phyloP scores from a whole-genome alignment of 2,888 invertebrate species.

The Drosophila limbata region DNA sequence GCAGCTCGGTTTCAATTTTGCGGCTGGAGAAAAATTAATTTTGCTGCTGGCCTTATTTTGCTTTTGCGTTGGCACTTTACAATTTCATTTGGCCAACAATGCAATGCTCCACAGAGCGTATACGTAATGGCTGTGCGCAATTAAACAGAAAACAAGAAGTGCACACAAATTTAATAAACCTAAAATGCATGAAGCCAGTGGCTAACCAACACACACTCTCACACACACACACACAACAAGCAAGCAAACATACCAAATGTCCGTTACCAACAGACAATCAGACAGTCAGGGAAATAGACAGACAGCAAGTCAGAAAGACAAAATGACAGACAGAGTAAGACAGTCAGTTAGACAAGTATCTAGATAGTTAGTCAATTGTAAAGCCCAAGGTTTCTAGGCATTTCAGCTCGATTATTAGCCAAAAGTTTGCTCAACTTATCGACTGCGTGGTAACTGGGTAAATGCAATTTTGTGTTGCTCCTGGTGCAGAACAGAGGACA shows the following conservation, averaged over 20 bases:
- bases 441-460: constrained; percentile 35
- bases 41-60: constrained; percentile 52
- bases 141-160: constrained; percentile 59
- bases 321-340: neutral
- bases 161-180: constrained; percentile 67
- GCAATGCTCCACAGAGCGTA: constrained; percentile 59
- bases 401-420: constrained; percentile 39
- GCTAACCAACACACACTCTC: constrained; percentile 40
- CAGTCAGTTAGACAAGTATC: constrained; percentile 19
- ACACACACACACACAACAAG: constrained; percentile 9
- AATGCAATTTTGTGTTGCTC: constrained; percentile 41
- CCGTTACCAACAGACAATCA: constrained; percentile 12
- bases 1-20: constrained; percentile 77
- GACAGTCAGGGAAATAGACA: constrained; percentile 5
- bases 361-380: constrained; percentile 52
- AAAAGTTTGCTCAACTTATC: constrained; percentile 18
- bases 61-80: constrained; percentile 40
- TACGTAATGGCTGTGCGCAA: constrained; percentile 70
- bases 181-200: constrained; percentile 43
- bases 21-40: constrained; percentile 77
- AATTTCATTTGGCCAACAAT: constrained; percentile 55
- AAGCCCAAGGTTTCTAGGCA: constrained; percentile 43
- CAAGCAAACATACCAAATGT: constrained; percentile 17
- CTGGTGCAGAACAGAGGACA: constrained; percentile 4
- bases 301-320: constrained; percentile 8